phyloP scores from a whole-genome alignment of 2,113 vertebrate species.

The Percopsis transmontana region DNA sequence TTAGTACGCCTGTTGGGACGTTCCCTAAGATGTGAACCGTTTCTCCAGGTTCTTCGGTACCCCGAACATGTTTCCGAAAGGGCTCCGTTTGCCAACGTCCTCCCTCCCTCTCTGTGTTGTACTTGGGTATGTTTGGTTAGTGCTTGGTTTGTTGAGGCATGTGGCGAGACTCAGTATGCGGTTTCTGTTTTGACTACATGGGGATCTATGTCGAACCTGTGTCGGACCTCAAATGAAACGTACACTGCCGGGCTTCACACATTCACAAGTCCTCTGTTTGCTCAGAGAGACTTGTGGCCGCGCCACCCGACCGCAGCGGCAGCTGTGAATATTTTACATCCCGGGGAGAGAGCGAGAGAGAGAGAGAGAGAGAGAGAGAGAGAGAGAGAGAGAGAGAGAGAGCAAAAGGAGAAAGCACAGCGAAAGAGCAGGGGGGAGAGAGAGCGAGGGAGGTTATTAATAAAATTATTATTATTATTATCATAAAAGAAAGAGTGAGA shows the following conservation, averaged over 20 bases:
- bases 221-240: constrained; percentile 78
- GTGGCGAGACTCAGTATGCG: constrained; percentile 71
- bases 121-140: constrained; percentile 67
- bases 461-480: no score
- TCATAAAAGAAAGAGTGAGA: not conserved
- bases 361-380: constrained; percentile 7
- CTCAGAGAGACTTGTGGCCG: constrained; percentile 75
- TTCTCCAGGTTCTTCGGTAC: constrained; percentile 54
- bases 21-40: constrained; percentile 47
- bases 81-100: constrained; percentile 53
- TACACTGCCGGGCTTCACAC: constrained; percentile 76
- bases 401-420: not conserved
- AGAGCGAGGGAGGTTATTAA: not conserved
- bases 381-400: constrained; percentile 34
- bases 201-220: constrained; percentile 68
- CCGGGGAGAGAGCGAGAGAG: constrained; percentile 12
- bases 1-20: constrained; percentile 41
- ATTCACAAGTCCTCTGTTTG: constrained; percentile 78
- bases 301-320: constrained; percentile 78
- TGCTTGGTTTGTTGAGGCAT: constrained; percentile 75
- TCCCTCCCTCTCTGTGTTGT: constrained; percentile 46
- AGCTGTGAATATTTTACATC: constrained; percentile 81
- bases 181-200: constrained; percentile 76
- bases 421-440: not conserved
- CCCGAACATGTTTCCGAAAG: constrained; percentile 51